Percentiles rank a stretch among this genome's conserved stretches.
phyloP scores from a whole-genome alignment of 2,888 invertebrate genomes.

The Tetranychus truncatus region DNA sequence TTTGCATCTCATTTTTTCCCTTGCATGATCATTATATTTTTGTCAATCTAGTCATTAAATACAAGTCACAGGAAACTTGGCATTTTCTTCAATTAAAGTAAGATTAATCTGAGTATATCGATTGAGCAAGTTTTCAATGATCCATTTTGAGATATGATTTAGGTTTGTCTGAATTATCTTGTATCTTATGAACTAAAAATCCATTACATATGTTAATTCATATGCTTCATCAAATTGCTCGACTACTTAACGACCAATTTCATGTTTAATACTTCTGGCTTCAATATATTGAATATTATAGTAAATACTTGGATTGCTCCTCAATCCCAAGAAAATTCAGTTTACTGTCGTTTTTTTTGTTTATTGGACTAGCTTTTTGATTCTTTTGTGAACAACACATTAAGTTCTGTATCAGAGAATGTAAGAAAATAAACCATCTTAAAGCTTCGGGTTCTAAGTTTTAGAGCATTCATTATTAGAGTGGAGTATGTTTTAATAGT shows the following conservation, averaged over 20 bases:
- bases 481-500: too few species aligned
- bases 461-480: too few species aligned
- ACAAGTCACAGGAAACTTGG: too few species aligned
- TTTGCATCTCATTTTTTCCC: too few species aligned
- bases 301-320: constrained; percentile 58
- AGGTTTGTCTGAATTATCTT: constrained; percentile 21
- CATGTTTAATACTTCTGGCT: constrained; percentile 85
- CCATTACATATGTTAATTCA: constrained; percentile 34
- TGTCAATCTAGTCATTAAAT: too few species aligned
- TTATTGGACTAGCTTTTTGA: constrained; percentile 53
- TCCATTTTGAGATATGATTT: neutral
- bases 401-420: constrained; percentile 60
- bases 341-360: constrained; percentile 52
- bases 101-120: too few species aligned
- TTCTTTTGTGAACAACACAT: constrained; percentile 60
- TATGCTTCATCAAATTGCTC: constrained; percentile 54
- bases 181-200: constrained; percentile 32
- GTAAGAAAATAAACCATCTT: constrained; percentile 49
- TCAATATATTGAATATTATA: constrained; percentile 65
- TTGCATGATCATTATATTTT: too few species aligned
- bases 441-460: too few species aligned
- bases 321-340: constrained; percentile 63
- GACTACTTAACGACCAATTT: constrained; percentile 48
- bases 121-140: too few species aligned
- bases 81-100: too few species aligned